phyloP scores from a whole-genome alignment of 1,140 invertebrate species.

The Eumaeus atala region DNA sequence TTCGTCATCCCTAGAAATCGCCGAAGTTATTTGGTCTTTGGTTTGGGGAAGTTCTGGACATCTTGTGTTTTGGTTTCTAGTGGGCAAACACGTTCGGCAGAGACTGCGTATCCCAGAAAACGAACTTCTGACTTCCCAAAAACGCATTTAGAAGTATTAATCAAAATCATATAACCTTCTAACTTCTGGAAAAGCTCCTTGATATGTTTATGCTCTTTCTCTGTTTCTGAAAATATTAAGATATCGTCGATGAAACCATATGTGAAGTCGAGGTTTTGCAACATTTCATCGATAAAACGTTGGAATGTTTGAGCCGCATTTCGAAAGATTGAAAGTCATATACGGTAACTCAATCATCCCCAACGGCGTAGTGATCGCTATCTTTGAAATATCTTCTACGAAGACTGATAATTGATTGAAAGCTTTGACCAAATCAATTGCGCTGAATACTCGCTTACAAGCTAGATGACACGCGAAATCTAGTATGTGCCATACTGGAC shows the following conservation, averaged over 20 bases:
- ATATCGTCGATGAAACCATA: conserved; percentile 5
- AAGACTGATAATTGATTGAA: not conserved
- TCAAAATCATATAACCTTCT: not conserved
- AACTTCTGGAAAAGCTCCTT: conserved; percentile 7
- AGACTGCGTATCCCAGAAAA: conserved; percentile 4
- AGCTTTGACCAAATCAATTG: not conserved
- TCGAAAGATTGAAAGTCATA: not conserved
- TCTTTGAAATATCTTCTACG: too few relatives aligned
- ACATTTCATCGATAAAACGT: conserved; percentile 3
- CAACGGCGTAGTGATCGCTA: too few relatives aligned
- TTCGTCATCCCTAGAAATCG: too few relatives aligned
- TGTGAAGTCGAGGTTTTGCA: not conserved
- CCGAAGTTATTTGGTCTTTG: too few relatives aligned
- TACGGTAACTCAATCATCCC: too few relatives aligned
- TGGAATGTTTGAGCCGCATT: conserved; percentile 3
- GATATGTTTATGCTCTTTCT: not conserved
- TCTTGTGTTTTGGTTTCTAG: not conserved
- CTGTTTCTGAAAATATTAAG: not conserved
- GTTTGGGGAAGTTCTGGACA: not conserved
- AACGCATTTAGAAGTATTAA: conserved; percentile 3
- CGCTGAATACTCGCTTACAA: not conserved
- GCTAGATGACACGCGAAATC: not conserved
- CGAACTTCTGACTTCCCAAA: not conserved
- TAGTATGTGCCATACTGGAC: not conserved
- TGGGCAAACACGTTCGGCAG: not conserved